phyloP scores from a whole-genome alignment of 2,797 vertebrate species.

The Poeciliopsis gracilis region DNA sequence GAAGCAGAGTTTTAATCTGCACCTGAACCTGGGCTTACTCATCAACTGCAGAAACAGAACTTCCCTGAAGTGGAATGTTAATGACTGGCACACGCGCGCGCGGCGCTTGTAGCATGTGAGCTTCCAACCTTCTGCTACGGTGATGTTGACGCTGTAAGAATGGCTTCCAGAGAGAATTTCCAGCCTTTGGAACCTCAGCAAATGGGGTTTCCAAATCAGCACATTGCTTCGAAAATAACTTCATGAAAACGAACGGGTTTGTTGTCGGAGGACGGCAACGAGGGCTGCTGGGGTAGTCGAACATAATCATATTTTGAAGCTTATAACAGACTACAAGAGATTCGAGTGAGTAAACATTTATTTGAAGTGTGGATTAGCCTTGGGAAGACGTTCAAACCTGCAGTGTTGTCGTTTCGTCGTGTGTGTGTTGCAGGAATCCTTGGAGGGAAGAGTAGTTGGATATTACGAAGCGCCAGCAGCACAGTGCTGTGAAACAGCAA shows the following conservation, averaged over 20 bases:
- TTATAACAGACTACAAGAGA: constrained; percentile 7
- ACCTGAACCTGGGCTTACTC: background rate
- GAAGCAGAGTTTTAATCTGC: background rate
- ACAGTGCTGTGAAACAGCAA: constrained; percentile 35
- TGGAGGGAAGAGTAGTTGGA: constrained; percentile 13
- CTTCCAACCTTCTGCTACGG: background rate
- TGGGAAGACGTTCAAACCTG: constrained; percentile 24
- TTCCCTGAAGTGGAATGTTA: background rate
- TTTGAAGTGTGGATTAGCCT: constrained; percentile 29
- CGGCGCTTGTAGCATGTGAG: rapidly evolving
- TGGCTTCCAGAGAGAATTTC: background rate
- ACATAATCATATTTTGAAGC: constrained; percentile 3
- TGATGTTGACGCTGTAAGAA: background rate
- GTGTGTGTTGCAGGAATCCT: constrained; percentile 15
- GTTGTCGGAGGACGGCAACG: constrained; percentile 1
- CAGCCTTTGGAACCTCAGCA: background rate
- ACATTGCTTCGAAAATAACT: background rate
- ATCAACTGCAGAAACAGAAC: background rate
- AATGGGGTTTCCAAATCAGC: background rate
- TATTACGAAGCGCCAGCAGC: constrained; percentile 25
- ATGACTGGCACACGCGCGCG: background rate
- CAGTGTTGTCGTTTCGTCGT: constrained; percentile 17
- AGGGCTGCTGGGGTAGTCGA: background rate
- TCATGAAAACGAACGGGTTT: constrained; percentile 2
- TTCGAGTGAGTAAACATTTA: constrained; percentile 23